Base-by-base conservation (phyloP, 2,113 vertebrate genomes). In the Neodon shergylaensis region DNA sequence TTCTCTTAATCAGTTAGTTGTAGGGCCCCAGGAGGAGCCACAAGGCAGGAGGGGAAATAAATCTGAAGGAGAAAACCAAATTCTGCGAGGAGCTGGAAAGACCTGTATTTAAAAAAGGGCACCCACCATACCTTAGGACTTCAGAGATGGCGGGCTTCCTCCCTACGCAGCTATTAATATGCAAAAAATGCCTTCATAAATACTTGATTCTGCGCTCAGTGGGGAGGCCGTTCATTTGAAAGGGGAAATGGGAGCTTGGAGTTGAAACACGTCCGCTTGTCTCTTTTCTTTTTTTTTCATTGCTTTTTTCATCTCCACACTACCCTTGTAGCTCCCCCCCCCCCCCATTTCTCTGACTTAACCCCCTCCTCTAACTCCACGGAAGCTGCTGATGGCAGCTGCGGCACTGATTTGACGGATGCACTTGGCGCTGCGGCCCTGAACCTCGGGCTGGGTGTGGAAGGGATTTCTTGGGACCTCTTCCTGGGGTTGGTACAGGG, bases 131-230 rank as follows among this genome's bases (percentile, higher is more conserved):
- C 95, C 92, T 97, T 26, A 97, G 97, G 90, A 97, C 95, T 97
- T 94, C 76, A 72, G 94, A 85, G 92, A 83, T 79, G 94, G 78
- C 86, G 49, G 9, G 93, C 84, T 96, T 93, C 95, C 81, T 97
- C 94, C 95, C 73, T 58, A 17, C 54, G 91, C 89, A 73, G 97
- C 94, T 97, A 98, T 98, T 97, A 98, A 97, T 96, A 98, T 98
- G 98, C 98, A 98, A 97, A 98, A 97, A 98, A 97, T 93, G 97
- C 97, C 97, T 97, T 98, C 97, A 98, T 98, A 98, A 98, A 98
- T 98, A 98, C 97, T 98, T 97, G 97, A 98, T 98, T 97, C 97
- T 88, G 94, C 77, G 97, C 98, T 90, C 98, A 98, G 98, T 97
- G 96, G 98, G 97, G 97, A 97, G 96, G 96, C 95, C 52, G 95